These are phyloP conservation scores for Cataglyphis cursor DNA, from an alignment of 2,888 invertebrate genomes.

Conservation along the genomic window DNA sequence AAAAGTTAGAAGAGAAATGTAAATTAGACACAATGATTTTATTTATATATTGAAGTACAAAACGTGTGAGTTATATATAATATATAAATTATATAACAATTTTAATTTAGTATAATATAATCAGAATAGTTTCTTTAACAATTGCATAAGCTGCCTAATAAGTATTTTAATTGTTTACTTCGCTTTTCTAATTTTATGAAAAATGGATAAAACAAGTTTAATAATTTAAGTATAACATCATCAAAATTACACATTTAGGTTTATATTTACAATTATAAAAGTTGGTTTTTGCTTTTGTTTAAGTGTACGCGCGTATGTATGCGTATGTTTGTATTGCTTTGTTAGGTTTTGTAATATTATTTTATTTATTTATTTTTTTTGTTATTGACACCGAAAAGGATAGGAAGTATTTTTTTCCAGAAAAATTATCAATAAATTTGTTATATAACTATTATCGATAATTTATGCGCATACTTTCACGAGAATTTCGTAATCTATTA, in stretches of 20 bases:
- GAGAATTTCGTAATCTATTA: too few relatives aligned
- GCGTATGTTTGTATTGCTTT: too few relatives aligned
- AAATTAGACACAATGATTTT: not conserved
- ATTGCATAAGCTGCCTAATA: too few relatives aligned
- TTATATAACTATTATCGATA: too few relatives aligned
- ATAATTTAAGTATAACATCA: not conserved
- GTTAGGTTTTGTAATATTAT: slow-evolving; percentile 88
- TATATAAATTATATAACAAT: not conserved
- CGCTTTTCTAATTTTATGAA: not conserved
- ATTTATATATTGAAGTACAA: not conserved
- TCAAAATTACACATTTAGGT: slow-evolving; percentile 4
- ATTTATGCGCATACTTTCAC: too few relatives aligned
- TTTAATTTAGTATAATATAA: not conserved
- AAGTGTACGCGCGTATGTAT: too few relatives aligned
- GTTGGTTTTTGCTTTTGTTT: not conserved
- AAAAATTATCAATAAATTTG: too few relatives aligned
- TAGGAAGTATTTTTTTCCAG: too few relatives aligned
- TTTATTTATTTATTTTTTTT: too few relatives aligned
- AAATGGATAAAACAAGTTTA: not conserved
- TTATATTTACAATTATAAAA: not conserved
- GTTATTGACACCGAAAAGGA: too few relatives aligned
- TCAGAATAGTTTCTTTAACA: not conserved
- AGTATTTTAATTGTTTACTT: not conserved
- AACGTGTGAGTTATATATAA: not conserved
- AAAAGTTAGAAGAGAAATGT: not conserved